phyloP scores from a whole-genome alignment of 2,888 invertebrate species.

The Tridacna crocea region DNA sequence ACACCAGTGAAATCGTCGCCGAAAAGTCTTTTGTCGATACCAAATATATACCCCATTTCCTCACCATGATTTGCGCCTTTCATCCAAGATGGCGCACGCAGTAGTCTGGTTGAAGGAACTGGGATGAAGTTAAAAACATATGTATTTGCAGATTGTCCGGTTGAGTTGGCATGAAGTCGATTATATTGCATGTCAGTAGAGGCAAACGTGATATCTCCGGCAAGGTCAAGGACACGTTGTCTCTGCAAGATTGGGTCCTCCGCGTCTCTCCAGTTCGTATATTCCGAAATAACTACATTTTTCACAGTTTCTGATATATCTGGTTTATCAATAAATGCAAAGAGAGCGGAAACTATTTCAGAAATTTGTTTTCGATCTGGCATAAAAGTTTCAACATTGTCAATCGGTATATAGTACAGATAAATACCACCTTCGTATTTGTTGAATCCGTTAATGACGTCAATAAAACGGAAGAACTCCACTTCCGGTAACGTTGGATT shows the following conservation, averaged over 20 bases:
- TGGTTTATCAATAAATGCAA: slow-evolving; percentile 9
- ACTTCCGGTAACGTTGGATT: slow-evolving; percentile 13
- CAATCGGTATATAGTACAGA: slow-evolving; percentile 86
- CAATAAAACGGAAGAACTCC: slow-evolving; percentile 80
- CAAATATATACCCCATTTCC: slow-evolving; percentile 28
- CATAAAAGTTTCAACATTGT: slow-evolving; percentile 89
- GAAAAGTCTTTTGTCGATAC: slow-evolving; percentile 1
- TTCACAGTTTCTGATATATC: not conserved
- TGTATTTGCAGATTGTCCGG: not conserved
- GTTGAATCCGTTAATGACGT: slow-evolving; percentile 96
- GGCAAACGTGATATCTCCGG: slow-evolving; percentile 8
- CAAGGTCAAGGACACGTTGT: slow-evolving; percentile 19
- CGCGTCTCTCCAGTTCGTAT: slow-evolving; percentile 36
- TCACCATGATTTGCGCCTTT: slow-evolving; percentile 15
- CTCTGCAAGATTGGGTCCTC: slow-evolving; percentile 3
- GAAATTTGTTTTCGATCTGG: slow-evolving; percentile 10
- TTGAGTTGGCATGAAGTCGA: slow-evolving; percentile 21
- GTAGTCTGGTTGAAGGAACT: not conserved
- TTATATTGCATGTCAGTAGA: slow-evolving; percentile 2
- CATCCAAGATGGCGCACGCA: slow-evolving; percentile 28
- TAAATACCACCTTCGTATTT: slow-evolving; percentile 91
- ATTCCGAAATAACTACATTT: slow-evolving; percentile 23
- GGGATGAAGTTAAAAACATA: slow-evolving; percentile 27
- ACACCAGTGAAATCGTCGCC: not conserved
- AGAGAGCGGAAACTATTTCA: not conserved